Evolutionary conservation across 2,888 invertebrate species (phyloP).

Genomic region (Empis stercorea): DNA sequence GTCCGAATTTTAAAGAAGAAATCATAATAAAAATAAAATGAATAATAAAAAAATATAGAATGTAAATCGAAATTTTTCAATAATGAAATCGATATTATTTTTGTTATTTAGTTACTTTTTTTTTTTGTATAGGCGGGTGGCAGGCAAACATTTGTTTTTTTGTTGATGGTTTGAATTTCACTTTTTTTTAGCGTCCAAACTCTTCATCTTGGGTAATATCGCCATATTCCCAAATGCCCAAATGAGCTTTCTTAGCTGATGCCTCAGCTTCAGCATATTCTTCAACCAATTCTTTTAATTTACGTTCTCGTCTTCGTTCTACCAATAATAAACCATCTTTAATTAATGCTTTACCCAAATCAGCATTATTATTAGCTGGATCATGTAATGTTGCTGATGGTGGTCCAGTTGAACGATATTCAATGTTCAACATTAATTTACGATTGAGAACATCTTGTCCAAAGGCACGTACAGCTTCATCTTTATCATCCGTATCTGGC

Average conservation of each 20-base stretch:
- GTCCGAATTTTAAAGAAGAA: too few species aligned
- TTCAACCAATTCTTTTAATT: slow-evolving; percentile 61
- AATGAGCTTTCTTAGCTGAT: slow-evolving; percentile 70
- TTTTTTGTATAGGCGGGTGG: slow-evolving; percentile 34
- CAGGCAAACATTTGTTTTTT: slow-evolving; percentile 31
- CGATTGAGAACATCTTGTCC: slow-evolving; percentile 52
- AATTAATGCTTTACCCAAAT: slow-evolving; percentile 62
- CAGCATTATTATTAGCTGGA: slow-evolving; percentile 27
- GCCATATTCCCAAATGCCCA: slow-evolving; percentile 96
- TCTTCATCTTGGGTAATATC: slow-evolving; percentile 55
- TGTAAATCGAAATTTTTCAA: too few species aligned
- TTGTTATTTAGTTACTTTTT: slow-evolving; percentile 15
- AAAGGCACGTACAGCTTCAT: slow-evolving; percentile 58
- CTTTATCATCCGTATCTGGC: slow-evolving; percentile 71
- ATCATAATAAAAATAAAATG: too few species aligned
- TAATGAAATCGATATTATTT: neutral
- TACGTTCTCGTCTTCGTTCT: slow-evolving; percentile 66
- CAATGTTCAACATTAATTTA: slow-evolving; percentile 70
- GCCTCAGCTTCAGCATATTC: slow-evolving; percentile 81
- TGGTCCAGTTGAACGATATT: slow-evolving; percentile 44
- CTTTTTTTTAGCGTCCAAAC: slow-evolving; percentile 29
- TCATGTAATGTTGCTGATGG: slow-evolving; percentile 33
- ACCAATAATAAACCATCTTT: slow-evolving; percentile 74
- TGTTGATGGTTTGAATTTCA: slow-evolving; percentile 15
- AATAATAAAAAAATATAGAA: too few species aligned